A percentile compares a stretch with the other conserved stretches of the same genome.
Evolutionary conservation across 1,140 invertebrate species (phyloP).

Genomic region (Drosophila bocki): DNA sequence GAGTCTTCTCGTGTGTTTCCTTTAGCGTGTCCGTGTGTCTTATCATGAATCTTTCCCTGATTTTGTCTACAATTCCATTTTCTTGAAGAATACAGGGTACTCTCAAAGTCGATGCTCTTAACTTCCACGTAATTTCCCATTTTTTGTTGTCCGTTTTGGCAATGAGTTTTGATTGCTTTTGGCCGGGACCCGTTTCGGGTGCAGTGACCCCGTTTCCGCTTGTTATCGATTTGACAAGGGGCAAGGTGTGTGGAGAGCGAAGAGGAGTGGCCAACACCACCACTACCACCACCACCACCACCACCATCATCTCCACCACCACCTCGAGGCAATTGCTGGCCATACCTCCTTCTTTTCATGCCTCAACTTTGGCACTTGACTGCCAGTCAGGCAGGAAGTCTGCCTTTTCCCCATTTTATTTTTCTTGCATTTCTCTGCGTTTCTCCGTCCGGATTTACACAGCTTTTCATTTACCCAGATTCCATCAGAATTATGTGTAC

Average conservation of each 20-base stretch:
- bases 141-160: conserved; percentile 64
- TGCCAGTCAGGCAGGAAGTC: conserved; percentile 46
- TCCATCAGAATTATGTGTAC: conserved; percentile 8
- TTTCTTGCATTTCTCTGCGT: conserved; percentile 21
- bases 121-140: conserved; percentile 6
- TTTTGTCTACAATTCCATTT: neutral
- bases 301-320: conserved; percentile 14
- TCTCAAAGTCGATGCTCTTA: neutral
- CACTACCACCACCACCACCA: conserved; percentile 15
- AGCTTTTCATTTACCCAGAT: conserved; percentile 54
- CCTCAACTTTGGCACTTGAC: conserved; percentile 71
- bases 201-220: conserved; percentile 81
- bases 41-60: neutral
- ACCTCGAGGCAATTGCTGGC: conserved; percentile 24
- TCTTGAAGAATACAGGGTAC: neutral
- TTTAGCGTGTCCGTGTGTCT: neutral
- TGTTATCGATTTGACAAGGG: conserved; percentile 75
- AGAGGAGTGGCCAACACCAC: conserved; percentile 17
- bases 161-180: conserved; percentile 82
- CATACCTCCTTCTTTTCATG: conserved; percentile 53
- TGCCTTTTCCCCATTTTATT: conserved; percentile 33
- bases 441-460: conserved; percentile 48
- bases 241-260: conserved; percentile 31
- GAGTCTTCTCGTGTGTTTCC: neutral
- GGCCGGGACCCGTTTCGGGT: conserved; percentile 74